Evolutionary conservation across 2,797 vertebrate species (phyloP).

Genomic region (Peromyscus attwateri): DNA sequence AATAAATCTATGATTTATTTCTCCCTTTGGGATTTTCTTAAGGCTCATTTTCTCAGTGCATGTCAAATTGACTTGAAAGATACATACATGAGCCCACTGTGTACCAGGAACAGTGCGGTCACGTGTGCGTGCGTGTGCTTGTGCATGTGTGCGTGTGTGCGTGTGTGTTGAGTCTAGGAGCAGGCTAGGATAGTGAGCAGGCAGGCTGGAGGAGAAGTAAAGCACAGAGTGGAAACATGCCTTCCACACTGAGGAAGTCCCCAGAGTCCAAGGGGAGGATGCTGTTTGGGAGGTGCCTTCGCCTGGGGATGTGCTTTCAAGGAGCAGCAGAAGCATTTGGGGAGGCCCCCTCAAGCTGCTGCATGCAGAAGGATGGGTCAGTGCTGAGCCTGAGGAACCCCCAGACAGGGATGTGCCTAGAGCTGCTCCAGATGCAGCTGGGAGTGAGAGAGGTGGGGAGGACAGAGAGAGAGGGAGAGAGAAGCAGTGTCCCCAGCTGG

Average conservation of each 20-base stretch:
- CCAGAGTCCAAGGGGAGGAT: not conserved
- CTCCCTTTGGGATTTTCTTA: conserved; percentile 47
- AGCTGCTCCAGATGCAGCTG: conserved; percentile 15
- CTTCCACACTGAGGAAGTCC: not conserved
- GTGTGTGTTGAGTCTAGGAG: not conserved
- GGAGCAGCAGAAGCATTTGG: not conserved
- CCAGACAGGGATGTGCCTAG: not conserved
- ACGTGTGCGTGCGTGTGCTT: not conserved
- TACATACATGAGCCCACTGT: not conserved
- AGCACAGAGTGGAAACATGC: not conserved
- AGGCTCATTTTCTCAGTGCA: not conserved
- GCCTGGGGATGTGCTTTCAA: not conserved
- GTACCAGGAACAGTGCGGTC: not conserved
- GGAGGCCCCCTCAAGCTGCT: not conserved
- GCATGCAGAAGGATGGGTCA: not conserved
- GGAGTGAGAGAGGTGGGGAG: not conserved
- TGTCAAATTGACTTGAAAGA: not conserved
- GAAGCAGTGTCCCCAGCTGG: not conserved
- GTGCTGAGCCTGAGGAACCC: not conserved
- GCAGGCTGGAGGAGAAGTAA: not conserved
- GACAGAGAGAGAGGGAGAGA: not conserved
- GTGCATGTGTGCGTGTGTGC: not conserved
- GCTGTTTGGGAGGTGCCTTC: not conserved
- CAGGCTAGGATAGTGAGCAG: not conserved
- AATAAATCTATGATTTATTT: conserved; percentile 17